These are phyloP conservation scores for Corydoras sp. DNA, from an alignment of 2,113 vertebrate genomes.

Conservation along the genomic window DNA sequence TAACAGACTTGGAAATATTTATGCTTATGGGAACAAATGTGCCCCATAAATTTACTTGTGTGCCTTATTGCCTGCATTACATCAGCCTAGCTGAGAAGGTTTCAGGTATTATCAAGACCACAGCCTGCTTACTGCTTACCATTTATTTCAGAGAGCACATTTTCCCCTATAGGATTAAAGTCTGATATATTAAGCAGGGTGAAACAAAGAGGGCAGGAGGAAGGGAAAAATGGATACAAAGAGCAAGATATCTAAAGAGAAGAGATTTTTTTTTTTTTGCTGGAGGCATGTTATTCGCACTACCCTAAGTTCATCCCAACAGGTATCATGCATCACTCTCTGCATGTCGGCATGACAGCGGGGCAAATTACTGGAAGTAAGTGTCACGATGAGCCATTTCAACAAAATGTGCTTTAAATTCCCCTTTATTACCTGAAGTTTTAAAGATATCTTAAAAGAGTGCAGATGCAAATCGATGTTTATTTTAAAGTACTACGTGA, in stretches of 20 bases:
- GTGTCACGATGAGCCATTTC: background rate
- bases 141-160: slow-evolving; percentile 5
- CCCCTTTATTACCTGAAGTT: too few relatives aligned
- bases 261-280: slow-evolving; percentile 2
- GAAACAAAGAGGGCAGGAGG: background rate
- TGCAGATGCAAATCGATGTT: too few relatives aligned
- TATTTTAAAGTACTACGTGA: too few relatives aligned
- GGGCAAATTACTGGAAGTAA: background rate
- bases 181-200: slow-evolving; percentile 1
- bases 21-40: slow-evolving; percentile 1
- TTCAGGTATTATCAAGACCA: background rate
- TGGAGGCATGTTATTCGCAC: slow-evolving; percentile 12
- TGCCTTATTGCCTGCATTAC: background rate
- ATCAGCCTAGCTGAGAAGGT: background rate
- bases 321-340: background rate
- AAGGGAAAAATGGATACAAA: background rate
- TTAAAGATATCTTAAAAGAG: background rate
- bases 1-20: slow-evolving; percentile 1
- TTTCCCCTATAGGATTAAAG: slow-evolving; percentile 1
- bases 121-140: background rate
- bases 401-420: background rate
- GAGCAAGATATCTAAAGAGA: background rate
- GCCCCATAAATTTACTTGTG: background rate
- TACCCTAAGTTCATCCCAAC: slow-evolving; percentile 6
- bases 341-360: background rate